Conservation (phyloP, 2,113 vertebrate species). For the Hemiprocne comata region DNA sequence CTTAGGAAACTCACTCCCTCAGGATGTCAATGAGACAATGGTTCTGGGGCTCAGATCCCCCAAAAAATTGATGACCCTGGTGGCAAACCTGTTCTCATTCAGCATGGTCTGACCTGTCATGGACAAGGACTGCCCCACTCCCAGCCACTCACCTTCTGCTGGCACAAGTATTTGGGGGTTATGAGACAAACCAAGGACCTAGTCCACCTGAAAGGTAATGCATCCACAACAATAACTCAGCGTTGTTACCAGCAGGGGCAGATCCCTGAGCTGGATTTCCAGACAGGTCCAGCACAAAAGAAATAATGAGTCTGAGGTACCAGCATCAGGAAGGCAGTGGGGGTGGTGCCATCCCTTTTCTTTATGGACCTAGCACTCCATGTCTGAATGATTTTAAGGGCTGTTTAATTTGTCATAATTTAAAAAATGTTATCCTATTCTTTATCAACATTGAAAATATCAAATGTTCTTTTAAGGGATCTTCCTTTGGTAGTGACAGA, state of each 20-base stretch:
- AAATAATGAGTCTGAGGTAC: not conserved
- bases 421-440: not conserved
- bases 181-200: not conserved
- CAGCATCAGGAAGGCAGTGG: not conserved
- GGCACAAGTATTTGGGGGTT: not conserved
- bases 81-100: rapidly evolving
- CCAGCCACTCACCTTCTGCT: not conserved
- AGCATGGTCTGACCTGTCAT: rapidly evolving
- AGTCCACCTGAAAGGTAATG: not conserved
- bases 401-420: not conserved
- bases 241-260: rapidly evolving
- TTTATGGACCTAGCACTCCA: not conserved
- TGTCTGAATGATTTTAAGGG: not conserved
- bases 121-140: not conserved
- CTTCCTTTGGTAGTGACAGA: not conserved
- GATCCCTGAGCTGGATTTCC: not conserved
- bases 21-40: not conserved
- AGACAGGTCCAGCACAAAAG: not conserved
- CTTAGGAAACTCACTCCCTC: not conserved
- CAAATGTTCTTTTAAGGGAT: not conserved
- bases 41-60: not conserved
- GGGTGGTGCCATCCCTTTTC: not conserved
- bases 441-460: not conserved
- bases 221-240: rapidly evolving
- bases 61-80: no score